Base-by-base conservation (phyloP, 2,888 invertebrate species). In the Amphipyra berbera region DNA sequence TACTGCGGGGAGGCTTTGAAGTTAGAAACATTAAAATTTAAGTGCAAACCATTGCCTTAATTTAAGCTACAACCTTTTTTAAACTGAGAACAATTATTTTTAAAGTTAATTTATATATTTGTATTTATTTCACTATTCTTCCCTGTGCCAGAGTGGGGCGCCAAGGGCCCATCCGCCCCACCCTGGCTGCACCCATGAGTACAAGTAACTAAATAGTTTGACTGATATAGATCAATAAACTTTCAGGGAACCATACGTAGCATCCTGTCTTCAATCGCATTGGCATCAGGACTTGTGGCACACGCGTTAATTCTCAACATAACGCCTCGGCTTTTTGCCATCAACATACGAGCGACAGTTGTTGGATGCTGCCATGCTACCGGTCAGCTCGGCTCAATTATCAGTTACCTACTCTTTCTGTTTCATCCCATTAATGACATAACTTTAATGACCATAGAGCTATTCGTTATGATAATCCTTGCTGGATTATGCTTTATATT, bases 321-420 rank as follows among this genome's bases (percentile, higher is more conserved):
- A 21, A 92, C 91, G 2, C 90, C 93, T 15, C 85, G 94, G 1
- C 73, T 93, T 6, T 91, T 92, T 61, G 90, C 92, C 2, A 87
- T 88, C 30, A 91, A 91, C 53, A 82, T 92, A 44, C 79, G 94
- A 44, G 90, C 89, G 0, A 91, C 91, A 0, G 68, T 88, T 2
- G 78, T 89, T 7, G 94, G 94, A 2, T 86, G 85, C 71, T 93
- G 93, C 69, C 86, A 90, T 52, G 90, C 93, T 6, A 71, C 82
- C 3, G 93, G 91, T 1, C 90, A 93, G 54, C 66, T 94, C 0
- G 93, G 92, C 0, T 85, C 90, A 2, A 89, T 92, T 15, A 69
- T 88, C 63, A 88, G 90, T 64, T 91, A 90, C 71, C 78, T 93
- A 0, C 40, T 92, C 8, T 82, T 86, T 30, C 68, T 84, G 9